Evolutionary conservation across 2,888 invertebrate species (phyloP), one percentile per base, ranked within the genome.

Genomic region (Azorinus chamasolen): DNA sequence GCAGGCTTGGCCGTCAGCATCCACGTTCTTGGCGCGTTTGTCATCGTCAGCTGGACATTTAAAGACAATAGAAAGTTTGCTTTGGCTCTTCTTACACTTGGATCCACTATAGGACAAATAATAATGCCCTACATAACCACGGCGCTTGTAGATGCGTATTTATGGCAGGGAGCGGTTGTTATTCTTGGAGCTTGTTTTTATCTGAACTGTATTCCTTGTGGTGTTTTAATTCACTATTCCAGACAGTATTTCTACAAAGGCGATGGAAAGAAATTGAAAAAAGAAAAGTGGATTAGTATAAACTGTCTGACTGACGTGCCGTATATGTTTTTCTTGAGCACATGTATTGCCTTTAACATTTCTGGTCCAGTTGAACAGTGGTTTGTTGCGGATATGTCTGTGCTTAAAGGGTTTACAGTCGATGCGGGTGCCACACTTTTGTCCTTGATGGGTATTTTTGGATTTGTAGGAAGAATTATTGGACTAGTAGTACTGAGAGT

Each of bases 201-300:
- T n/a, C 51, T 79, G 0, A 73, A 79, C 20, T 51, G 79, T 45
- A 39, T 74, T n/a, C 73, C 70, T 14, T 70, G 73, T 54, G 79
- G 70, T n/a, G n/a, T 78, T 5, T 27, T 78, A 3, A 37, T 77
- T 32, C 32, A 32, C 10, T 32, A 32, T 32, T 32, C 32, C 5
- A 32, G 10, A 32, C 32, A 32, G 10, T 32, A 32, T 32, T 32
- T 32, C 32, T 32, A 32, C 32, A 32, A 32, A 32, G 32, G 32
- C 10, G 32, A 32, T 10, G 32, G 10, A 10, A 10, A 4, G 10
- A 32, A 32, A 10, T 10, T 32, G 32, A 32, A 32, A 32, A 32
- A 32, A 10, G 32, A 32, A 10, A 32, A 32, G 32, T 32, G 32
- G 32, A 32, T 32, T 6, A 32, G 32, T 32, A 4, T 32, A 10